phyloP scores from a whole-genome alignment of 1,140 invertebrate genomes.

The Cydia fagiglandana region DNA sequence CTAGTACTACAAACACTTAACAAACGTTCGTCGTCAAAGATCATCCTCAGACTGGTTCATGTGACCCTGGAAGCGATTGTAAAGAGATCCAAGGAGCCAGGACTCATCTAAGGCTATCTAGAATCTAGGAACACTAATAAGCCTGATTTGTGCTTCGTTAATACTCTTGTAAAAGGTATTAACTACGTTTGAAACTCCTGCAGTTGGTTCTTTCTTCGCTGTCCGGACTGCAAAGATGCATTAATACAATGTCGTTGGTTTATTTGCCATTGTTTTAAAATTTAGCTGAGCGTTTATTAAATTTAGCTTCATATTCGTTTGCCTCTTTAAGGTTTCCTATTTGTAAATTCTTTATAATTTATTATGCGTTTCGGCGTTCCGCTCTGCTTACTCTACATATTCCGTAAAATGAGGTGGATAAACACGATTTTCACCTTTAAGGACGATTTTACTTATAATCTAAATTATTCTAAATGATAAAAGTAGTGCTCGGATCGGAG shows the following conservation, averaged over 20 bases:
- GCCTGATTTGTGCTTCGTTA: slow-evolving; percentile 6
- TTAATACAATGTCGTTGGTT: slow-evolving; percentile 1
- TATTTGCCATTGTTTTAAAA: slow-evolving; percentile 7
- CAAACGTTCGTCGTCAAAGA: not conserved
- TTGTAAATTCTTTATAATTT: no score
- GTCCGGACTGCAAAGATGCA: not conserved
- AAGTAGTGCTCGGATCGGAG: no score
- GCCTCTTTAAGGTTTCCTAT: no score
- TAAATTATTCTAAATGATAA: no score
- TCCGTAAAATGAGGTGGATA: no score
- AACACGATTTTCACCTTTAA: no score
- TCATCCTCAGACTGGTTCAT: not conserved
- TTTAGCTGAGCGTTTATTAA: not conserved
- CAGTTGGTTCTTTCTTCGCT: not conserved
- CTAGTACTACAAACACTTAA: not conserved
- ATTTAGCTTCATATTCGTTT: no score
- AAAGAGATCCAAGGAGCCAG: not conserved
- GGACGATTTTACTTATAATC: no score
- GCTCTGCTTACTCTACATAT: no score
- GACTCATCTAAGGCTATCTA: slow-evolving; percentile 2
- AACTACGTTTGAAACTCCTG: not conserved
- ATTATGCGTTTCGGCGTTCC: no score
- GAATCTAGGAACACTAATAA: slow-evolving; percentile 14
- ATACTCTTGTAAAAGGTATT: not conserved
- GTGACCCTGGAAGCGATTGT: not conserved